phyloP scores from a whole-genome alignment of 2,113 vertebrate species.

The Leptocoma aspasia region DNA sequence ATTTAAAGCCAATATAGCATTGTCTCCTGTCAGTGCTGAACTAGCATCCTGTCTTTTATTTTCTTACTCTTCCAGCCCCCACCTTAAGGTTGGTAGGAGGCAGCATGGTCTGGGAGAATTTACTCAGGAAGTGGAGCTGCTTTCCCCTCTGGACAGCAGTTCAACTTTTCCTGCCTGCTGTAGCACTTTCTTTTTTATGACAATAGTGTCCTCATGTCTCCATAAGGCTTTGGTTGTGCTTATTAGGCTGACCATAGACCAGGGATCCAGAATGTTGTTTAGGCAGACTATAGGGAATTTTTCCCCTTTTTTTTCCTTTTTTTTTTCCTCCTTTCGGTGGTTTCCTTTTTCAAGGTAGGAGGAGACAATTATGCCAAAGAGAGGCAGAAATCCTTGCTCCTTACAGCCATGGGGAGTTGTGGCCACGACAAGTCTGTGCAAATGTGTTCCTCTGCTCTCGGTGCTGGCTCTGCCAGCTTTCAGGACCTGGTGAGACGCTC shows the following conservation, averaged over 20 bases:
- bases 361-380: neutral
- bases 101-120: neutral
- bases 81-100: neutral
- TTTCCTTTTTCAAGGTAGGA: neutral
- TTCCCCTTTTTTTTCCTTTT: neutral
- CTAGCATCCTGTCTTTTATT: neutral
- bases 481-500: neutral
- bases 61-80: neutral
- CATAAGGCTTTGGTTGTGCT: neutral
- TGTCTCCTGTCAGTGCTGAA: neutral
- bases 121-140: neutral
- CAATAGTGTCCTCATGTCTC: neutral
- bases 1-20: neutral
- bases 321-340: rapidly evolving
- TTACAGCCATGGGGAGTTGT: neutral
- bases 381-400: neutral
- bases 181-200: neutral
- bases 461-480: neutral
- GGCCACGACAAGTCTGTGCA: neutral
- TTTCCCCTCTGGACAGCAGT: neutral
- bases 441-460: neutral
- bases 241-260: neutral
- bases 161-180: neutral
- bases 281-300: neutral
- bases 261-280: neutral